phyloP scores from a whole-genome alignment of 2,113 vertebrate genomes.

The Thinocorus orbignyianus region DNA sequence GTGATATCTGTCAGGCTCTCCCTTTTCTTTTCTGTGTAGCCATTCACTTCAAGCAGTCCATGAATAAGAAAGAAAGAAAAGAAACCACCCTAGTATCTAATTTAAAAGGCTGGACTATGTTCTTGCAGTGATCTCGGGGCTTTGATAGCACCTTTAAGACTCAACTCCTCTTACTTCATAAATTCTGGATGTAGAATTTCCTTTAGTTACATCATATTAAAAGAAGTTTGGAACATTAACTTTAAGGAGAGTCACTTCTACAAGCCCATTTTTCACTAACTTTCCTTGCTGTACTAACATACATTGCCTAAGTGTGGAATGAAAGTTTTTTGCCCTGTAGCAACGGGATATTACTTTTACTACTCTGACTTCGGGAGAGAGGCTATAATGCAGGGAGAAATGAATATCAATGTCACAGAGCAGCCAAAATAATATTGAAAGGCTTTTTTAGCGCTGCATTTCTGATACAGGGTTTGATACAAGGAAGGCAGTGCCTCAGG shows the following conservation, averaged over 20 bases:
- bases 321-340: slow-evolving; percentile 30
- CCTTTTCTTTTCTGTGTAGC: background rate
- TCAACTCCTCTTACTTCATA: slow-evolving; percentile 37
- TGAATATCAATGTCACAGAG: slow-evolving; percentile 1
- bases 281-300: background rate
- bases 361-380: background rate
- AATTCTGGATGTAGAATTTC: slow-evolving; percentile 5
- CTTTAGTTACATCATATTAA: background rate
- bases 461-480: background rate
- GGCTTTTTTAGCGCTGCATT: background rate
- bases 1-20: background rate
- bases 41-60: background rate
- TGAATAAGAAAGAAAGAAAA: background rate
- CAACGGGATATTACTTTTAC: slow-evolving; percentile 21
- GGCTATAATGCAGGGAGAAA: background rate
- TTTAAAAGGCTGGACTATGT: background rate
- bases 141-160: background rate
- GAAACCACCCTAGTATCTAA: background rate
- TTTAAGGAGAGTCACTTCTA: slow-evolving; percentile 26
- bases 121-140: background rate
- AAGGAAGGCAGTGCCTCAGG: background rate
- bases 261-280: slow-evolving; percentile 53
- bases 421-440: background rate
- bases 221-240: slow-evolving; percentile 29
- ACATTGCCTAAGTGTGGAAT: background rate